phyloP scores from a whole-genome alignment of 2,797 vertebrate species.

The Telmatherina bonti region DNA sequence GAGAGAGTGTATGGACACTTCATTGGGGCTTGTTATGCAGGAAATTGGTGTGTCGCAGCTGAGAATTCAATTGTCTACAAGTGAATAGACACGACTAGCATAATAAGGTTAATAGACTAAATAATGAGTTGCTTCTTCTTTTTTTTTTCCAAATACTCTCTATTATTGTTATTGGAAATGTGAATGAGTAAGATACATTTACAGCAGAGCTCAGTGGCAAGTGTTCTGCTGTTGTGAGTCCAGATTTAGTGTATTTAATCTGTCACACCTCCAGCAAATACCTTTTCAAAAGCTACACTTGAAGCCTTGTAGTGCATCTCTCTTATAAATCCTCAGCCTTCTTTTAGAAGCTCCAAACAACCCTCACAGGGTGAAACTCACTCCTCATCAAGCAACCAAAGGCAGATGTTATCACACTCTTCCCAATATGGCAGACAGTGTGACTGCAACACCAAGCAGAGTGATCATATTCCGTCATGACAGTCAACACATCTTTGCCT shows the following conservation, averaged over 20 bases:
- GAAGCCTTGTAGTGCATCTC: not conserved
- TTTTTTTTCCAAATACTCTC: slow-evolving; percentile 4
- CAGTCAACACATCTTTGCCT: slow-evolving; percentile 3
- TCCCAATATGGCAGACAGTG: not conserved
- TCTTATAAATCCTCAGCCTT: not conserved
- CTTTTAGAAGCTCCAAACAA: not conserved
- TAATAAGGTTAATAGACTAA: slow-evolving; percentile 33
- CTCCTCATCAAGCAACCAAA: not conserved
- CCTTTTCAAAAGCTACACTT: not conserved
- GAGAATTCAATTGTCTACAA: slow-evolving; percentile 11
- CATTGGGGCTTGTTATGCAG: slow-evolving; percentile 30
- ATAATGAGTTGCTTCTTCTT: slow-evolving; percentile 15
- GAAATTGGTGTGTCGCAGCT: slow-evolving; percentile 18
- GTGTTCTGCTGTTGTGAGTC: too few relatives aligned
- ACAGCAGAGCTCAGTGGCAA: not conserved
- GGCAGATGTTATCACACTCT: slow-evolving; percentile 1
- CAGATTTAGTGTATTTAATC: not conserved
- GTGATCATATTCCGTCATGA: slow-evolving; percentile 4
- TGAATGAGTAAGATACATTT: not conserved
- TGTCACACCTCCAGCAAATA: too few relatives aligned
- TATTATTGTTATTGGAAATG: not conserved
- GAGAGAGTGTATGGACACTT: slow-evolving; percentile 16
- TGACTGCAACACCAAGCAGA: not conserved
- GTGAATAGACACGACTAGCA: not conserved
- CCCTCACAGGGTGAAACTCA: not conserved